These are phyloP conservation scores for Rhinolophus sinicus DNA, from an alignment of 2,113 vertebrate species.

Conservation along the genomic window DNA sequence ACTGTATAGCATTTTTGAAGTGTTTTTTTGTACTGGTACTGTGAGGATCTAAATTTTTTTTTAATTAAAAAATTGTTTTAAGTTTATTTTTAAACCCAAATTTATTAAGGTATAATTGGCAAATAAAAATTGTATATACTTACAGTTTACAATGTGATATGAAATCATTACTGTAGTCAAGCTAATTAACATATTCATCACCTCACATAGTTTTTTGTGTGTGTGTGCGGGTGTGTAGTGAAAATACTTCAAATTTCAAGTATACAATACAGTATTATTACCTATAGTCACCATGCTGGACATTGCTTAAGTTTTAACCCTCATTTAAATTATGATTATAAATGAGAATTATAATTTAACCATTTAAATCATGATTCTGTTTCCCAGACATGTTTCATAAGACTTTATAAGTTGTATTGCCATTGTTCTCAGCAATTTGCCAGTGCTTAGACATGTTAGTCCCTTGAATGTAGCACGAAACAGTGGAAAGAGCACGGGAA, in stretches of 20 bases:
- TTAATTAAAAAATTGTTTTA: not conserved
- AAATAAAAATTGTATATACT: not conserved
- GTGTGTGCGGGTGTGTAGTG: not conserved
- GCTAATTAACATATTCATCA: not conserved
- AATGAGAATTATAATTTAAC: slow-evolving; percentile 24
- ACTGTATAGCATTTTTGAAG: not conserved
- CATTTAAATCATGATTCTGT: not conserved
- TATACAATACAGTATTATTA: not conserved
- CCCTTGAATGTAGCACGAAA: not conserved
- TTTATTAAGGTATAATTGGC: not conserved
- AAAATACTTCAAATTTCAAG: not conserved
- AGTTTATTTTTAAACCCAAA: not conserved
- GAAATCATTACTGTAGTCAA: not conserved
- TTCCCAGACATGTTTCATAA: not conserved
- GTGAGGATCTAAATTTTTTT: not conserved
- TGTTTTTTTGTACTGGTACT: not conserved
- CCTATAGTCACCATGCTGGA: not conserved
- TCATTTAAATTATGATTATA: slow-evolving; percentile 38
- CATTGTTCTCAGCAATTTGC: not conserved
- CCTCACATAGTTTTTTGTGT: not conserved
- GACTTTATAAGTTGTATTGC: not conserved
- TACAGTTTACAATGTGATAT: not conserved
- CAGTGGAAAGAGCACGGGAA: not conserved
- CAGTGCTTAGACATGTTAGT: not conserved
- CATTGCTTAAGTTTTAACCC: not conserved